These are phyloP conservation scores for Chiloscyllium plagiosum DNA, from an alignment of 2,113 vertebrate species.

Conservation along the genomic window DNA sequence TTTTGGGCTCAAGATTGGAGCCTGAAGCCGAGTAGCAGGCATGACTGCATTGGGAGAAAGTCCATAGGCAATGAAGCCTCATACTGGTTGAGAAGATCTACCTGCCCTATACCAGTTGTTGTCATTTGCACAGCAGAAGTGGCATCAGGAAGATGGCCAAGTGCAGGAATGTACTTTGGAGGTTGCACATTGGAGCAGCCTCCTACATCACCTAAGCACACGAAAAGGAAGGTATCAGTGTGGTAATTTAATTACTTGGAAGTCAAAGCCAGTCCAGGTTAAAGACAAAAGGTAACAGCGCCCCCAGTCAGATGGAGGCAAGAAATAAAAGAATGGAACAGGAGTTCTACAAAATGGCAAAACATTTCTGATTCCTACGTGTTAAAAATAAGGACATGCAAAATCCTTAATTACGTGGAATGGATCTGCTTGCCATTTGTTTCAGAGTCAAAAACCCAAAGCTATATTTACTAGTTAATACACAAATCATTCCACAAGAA, in stretches of 20 bases:
- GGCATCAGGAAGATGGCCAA: neutral
- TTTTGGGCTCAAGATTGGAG: neutral
- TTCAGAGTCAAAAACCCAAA: neutral
- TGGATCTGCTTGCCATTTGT: neutral
- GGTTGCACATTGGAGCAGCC: neutral
- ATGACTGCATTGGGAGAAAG: neutral
- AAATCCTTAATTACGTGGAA: slow-evolving; percentile 20
- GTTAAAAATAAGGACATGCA: neutral
- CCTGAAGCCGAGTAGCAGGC: neutral
- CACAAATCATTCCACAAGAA: neutral
- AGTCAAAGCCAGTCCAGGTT: neutral
- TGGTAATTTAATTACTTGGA: neutral
- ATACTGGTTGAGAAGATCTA: neutral
- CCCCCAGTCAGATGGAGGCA: neutral
- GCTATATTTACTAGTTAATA: neutral
- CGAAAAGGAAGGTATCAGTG: neutral
- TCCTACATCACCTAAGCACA: neutral
- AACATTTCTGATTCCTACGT: neutral
- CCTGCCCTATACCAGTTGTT: too few species aligned
- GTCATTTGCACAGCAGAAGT: neutral
- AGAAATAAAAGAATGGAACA: neutral
- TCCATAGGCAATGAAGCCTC: neutral
- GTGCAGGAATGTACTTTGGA: neutral
- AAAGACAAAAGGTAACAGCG: neutral
- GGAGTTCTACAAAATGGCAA: too few species aligned